Percentiles rank a stretch among this genome's conserved stretches.
phyloP scores from a whole-genome alignment of 1,140 invertebrate genomes.

The Probaryconus sp. region DNA sequence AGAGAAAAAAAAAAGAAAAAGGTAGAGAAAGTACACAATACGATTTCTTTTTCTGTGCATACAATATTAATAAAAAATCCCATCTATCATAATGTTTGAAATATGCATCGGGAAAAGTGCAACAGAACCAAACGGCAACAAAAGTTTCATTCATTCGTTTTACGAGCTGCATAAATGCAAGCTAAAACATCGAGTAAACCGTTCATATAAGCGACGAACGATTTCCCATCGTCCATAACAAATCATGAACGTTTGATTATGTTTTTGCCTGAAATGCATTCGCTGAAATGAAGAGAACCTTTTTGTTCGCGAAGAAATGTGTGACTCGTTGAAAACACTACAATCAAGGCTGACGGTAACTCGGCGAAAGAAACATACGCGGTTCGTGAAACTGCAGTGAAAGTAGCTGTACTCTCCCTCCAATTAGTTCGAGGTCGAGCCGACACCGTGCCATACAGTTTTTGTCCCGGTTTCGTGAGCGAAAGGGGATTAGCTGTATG shows the following conservation, averaged over 20 bases:
- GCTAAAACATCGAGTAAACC: too few relatives aligned
- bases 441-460: slow-evolving; percentile 56
- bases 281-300: slow-evolving; percentile 28
- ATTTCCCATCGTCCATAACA: slow-evolving; percentile 1
- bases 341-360: slow-evolving; percentile 45
- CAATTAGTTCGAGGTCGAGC: slow-evolving; percentile 63
- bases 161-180: too few relatives aligned
- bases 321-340: slow-evolving; percentile 34
- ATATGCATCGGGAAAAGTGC: too few relatives aligned
- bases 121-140: too few relatives aligned
- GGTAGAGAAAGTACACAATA: too few relatives aligned
- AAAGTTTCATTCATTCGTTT: too few relatives aligned
- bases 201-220: too few relatives aligned
- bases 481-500: slow-evolving; percentile 61
- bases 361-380: slow-evolving; percentile 50
- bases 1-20: too few relatives aligned
- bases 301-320: slow-evolving; percentile 22
- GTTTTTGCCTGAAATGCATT: slow-evolving; percentile 11
- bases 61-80: too few relatives aligned
- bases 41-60: too few relatives aligned
- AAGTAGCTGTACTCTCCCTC: slow-evolving; percentile 57
- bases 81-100: too few relatives aligned
- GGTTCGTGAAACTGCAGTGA: slow-evolving; percentile 56
- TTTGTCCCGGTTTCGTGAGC: slow-evolving; percentile 62
- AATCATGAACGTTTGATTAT: slow-evolving; percentile 4